Conservation (phyloP, 2,797 vertebrate genomes). For the Typhlichthys eigenmanni region DNA sequence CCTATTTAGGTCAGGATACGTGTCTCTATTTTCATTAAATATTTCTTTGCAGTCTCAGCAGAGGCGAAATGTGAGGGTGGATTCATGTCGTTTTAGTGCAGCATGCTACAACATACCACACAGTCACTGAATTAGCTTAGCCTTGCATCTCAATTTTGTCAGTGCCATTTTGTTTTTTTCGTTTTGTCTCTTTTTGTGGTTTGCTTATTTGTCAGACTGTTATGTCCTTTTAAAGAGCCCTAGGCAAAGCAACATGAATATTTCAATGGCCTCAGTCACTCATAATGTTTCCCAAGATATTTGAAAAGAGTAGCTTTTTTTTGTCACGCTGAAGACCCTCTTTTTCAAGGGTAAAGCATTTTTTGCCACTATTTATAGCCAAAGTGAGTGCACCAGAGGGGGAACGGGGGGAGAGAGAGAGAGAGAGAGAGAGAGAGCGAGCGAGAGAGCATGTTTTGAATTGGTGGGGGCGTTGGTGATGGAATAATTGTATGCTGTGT, state of each 20-base stretch:
- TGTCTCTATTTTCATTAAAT: slow-evolving; percentile 16
- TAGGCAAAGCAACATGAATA: slow-evolving; percentile 39
- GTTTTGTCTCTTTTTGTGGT: slow-evolving; percentile 41
- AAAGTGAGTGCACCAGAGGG: slow-evolving; percentile 9
- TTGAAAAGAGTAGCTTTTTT: slow-evolving; percentile 29
- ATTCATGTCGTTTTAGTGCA: slow-evolving; percentile 31
- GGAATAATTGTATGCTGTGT: neutral
- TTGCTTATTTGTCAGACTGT: slow-evolving; percentile 56
- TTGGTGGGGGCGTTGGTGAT: neutral
- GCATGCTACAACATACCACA: slow-evolving; percentile 2
- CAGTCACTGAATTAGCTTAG: slow-evolving; percentile 47
- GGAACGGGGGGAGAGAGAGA: neutral
- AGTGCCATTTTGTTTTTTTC: slow-evolving; percentile 36
- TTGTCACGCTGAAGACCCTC: slow-evolving; percentile 27
- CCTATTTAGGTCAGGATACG: slow-evolving; percentile 23
- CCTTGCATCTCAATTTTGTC: slow-evolving; percentile 68
- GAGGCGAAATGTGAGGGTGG: slow-evolving; percentile 41
- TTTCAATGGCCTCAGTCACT: slow-evolving; percentile 22
- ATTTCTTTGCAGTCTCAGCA: slow-evolving; percentile 24
- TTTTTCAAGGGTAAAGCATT: slow-evolving; percentile 29
- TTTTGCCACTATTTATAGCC: slow-evolving; percentile 43
- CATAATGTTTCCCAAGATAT: slow-evolving; percentile 22
- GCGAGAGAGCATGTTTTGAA: neutral
- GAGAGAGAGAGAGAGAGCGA: neutral
- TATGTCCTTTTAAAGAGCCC: slow-evolving; percentile 20